Base-by-base conservation (phyloP, 2,797 vertebrate species). In the Coendou prehensilis region DNA sequence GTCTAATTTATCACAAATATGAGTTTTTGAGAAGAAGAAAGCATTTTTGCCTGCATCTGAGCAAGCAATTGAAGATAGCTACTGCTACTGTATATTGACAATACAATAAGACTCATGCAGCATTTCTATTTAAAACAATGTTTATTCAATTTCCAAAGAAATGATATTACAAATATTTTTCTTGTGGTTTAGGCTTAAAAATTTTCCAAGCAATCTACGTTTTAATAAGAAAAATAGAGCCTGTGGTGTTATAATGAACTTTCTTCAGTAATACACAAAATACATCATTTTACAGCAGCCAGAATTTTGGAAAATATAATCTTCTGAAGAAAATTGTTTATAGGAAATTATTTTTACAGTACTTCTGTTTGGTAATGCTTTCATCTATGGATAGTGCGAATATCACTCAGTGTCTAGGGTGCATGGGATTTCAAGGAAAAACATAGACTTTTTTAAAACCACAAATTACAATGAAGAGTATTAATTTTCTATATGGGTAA, bases 291-390 rank as follows among this genome's bases (percentile, higher is more conserved):
- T 15, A 67, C 57, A 63, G 82, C 30, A 93, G 67, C 45, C 9
- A 88, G 75, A 94, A 87, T 22, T 67, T 8, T 84, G 22, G 18
- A 78, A 96, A 96, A 96, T 95, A 71, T 33, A 82, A 69, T 81
- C 37, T 94, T 85, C 54, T 63, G 52, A 80, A 87, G 56, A 95
- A 84, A 63, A 78, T 54, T 0, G 4, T 41, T 89, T 76, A 75
- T 78, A 93, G 14, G 63, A 94, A 95, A 90, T 85, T 69, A 82
- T 20, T 88, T 96, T 96, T 93, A 84, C 1, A 91, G 61, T 87
- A 28, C 23, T 67, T 50, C 4, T 78, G 4, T n/a, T 90, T 57
- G 57, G 1, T 52, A 86, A 67, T 57, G 33, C 37, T 92, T 5
- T 69, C 69, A 80, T 57, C 59, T 87, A 50, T 30, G 90, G 94